Conservation (phyloP, 2,888 invertebrate genomes). For the Eretmocerus hayati region DNA sequence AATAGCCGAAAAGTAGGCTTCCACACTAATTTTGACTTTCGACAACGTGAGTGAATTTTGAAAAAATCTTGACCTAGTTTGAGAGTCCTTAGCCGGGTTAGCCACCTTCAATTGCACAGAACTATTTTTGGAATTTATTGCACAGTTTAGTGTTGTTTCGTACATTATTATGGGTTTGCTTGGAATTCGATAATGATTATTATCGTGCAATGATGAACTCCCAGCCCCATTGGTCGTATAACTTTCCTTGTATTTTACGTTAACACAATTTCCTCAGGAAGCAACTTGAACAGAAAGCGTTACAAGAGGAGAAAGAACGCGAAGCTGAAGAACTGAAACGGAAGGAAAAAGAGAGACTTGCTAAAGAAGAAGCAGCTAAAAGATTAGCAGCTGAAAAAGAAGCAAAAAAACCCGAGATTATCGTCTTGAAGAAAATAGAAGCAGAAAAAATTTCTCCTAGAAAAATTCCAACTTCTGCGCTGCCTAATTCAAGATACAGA, state of each 20-base stretch:
- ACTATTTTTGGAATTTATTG: background rate
- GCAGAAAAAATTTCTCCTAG: slow-evolving; percentile 38
- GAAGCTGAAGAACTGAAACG: slow-evolving; percentile 26
- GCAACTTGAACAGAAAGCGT: slow-evolving; percentile 18
- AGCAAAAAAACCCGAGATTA: slow-evolving; percentile 33
- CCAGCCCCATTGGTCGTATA: too few relatives aligned
- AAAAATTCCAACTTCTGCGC: slow-evolving; percentile 34
- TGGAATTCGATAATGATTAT: too few relatives aligned
- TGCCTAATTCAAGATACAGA: slow-evolving; percentile 40
- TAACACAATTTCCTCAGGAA: slow-evolving; percentile 17
- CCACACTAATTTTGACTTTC: too few relatives aligned
- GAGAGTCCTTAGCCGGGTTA: too few relatives aligned
- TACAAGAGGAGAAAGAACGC: slow-evolving; percentile 26
- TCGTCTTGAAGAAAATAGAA: slow-evolving; percentile 7
- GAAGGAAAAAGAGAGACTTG: slow-evolving; percentile 34
- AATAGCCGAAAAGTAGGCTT: too few relatives aligned
- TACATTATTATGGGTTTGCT: background rate
- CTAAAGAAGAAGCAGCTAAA: slow-evolving; percentile 37
- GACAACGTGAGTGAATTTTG: too few relatives aligned
- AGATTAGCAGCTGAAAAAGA: slow-evolving; percentile 24
- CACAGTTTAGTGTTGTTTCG: background rate
- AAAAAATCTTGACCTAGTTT: too few relatives aligned
- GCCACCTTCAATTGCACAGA: too few relatives aligned
- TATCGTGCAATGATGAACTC: too few relatives aligned
- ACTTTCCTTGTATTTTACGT: too few relatives aligned